phyloP scores from a whole-genome alignment of 2,113 vertebrate genomes.

The Choloepus hoffmanni region DNA sequence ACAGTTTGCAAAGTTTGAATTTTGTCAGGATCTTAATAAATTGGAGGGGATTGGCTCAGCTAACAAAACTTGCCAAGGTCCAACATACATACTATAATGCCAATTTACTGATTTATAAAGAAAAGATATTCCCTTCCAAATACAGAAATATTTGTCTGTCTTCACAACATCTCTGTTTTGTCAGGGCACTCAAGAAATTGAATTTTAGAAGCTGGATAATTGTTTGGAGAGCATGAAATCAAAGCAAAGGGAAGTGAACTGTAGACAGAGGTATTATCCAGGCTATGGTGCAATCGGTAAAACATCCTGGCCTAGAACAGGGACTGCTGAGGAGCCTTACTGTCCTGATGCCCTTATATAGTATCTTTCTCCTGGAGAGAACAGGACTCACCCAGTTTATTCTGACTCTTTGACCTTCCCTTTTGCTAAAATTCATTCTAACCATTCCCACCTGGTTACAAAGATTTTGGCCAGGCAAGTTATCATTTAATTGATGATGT shows the following conservation, averaged over 20 bases:
- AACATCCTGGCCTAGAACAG: background rate
- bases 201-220: slow-evolving; percentile 8
- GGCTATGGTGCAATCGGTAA: background rate
- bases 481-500: background rate
- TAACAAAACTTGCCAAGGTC: slow-evolving; percentile 42
- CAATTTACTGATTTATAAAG: slow-evolving; percentile 55
- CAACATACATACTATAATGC: background rate
- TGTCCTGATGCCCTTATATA: background rate
- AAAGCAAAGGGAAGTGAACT: background rate
- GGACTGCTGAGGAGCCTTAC: background rate
- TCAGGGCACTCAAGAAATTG: background rate
- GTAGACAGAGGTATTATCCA: slow-evolving; percentile 10
- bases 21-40: slow-evolving; percentile 14
- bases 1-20: background rate
- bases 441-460: background rate
- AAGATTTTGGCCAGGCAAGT: slow-evolving; percentile 12
- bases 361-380: slow-evolving; percentile 26
- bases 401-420: background rate
- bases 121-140: background rate
- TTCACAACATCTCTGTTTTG: background rate
- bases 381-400: too few species aligned
- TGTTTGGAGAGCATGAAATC: slow-evolving; percentile 12
- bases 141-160: slow-evolving; percentile 32
- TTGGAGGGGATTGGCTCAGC: background rate
- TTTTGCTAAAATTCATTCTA: slow-evolving; percentile 20